Evolutionary conservation across 2,113 vertebrate species (phyloP).

Genomic region (Thermophis baileyi): DNA sequence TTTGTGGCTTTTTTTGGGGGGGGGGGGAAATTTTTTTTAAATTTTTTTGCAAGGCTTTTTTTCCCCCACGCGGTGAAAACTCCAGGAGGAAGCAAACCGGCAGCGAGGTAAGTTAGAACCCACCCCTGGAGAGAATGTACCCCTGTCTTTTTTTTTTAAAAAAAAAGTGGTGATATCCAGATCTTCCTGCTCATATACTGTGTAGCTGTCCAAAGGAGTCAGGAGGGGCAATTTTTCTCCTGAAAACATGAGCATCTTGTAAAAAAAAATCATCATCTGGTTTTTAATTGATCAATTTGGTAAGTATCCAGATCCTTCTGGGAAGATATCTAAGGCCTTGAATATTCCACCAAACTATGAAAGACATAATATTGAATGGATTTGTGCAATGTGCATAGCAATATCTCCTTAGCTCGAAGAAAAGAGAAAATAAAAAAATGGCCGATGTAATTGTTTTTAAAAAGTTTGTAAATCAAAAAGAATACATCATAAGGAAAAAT

Average conservation of each 20-base stretch:
- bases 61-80: too few species aligned
- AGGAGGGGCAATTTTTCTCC: neutral
- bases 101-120: too few species aligned
- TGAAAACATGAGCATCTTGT: neutral
- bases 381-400: neutral
- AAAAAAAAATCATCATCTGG: neutral
- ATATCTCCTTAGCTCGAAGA: neutral
- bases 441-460: neutral
- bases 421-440: neutral
- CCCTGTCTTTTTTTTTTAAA: neutral
- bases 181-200: neutral
- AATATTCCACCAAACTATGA: neutral
- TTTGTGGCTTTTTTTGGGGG: too few species aligned
- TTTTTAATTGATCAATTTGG: neutral
- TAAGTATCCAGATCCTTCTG: neutral
- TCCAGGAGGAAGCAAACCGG: too few species aligned
- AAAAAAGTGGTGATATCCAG: neutral
- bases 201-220: neutral
- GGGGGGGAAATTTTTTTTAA: too few species aligned
- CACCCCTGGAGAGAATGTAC: neutral
- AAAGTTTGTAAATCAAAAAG: neutral
- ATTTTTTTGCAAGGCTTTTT: too few species aligned
- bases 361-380: neutral
- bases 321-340: neutral
- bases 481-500: neutral